Percentiles rank a stretch among this genome's conserved stretches.
phyloP scores from a whole-genome alignment of 53 echinoderm and acorn worm genomes.

The Henricia sp. region DNA sequence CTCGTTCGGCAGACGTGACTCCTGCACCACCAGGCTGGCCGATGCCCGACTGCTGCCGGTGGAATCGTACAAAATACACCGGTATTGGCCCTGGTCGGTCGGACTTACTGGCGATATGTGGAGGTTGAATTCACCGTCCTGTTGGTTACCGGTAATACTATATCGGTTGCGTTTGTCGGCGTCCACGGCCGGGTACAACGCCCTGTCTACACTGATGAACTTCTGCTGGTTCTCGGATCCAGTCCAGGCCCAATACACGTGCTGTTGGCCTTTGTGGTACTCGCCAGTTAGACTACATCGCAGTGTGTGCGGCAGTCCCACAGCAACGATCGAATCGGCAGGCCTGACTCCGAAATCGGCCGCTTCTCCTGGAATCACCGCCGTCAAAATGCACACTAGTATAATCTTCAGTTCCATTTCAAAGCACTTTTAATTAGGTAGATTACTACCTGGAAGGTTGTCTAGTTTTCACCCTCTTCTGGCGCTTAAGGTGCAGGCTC shows the following conservation, averaged over 20 bases:
- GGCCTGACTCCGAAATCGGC: constrained; percentile 12
- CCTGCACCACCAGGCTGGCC: constrained; percentile 47
- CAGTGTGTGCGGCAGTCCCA: constrained; percentile 29
- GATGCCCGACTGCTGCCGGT: constrained; percentile 16
- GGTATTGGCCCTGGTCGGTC: constrained; percentile 59
- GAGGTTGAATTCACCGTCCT: constrained; percentile 53
- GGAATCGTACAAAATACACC: constrained; percentile 55
- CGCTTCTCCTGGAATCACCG: neutral
- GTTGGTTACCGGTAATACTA: constrained; percentile 41
- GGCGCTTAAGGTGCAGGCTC: too few relatives aligned
- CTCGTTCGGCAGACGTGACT: constrained; percentile 21
- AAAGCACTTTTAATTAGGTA: too few relatives aligned
- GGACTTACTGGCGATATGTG: constrained; percentile 30
- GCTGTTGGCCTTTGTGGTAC: constrained; percentile 35
- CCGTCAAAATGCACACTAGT: too few relatives aligned
- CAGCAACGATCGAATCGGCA: neutral
- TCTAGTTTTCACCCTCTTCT: too few relatives aligned
- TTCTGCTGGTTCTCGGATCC: constrained; percentile 17
- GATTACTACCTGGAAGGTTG: too few relatives aligned
- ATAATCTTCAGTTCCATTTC: too few relatives aligned
- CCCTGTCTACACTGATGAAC: constrained; percentile 63
- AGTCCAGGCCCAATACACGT: constrained; percentile 59
- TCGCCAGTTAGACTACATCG: constrained; percentile 58
- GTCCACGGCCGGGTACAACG: constrained; percentile 28
- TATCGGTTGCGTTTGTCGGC: constrained; percentile 48